These are phyloP conservation scores for Astreopora myriophthalma DNA, from an alignment of 64 coral and sea anemone genomes.

Conservation along the genomic window DNA sequence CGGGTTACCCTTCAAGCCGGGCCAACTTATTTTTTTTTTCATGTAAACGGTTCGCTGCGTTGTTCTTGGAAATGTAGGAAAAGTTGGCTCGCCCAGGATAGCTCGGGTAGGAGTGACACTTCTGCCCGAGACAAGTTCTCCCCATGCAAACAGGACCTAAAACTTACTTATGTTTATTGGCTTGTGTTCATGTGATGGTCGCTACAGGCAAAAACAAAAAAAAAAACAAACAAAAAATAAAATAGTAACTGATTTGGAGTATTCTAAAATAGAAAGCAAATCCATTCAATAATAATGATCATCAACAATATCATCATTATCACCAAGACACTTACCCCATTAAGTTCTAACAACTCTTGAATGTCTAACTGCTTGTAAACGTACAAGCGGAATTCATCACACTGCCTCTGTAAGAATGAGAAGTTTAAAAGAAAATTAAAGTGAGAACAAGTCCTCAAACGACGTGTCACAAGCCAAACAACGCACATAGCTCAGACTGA, in stretches of 20 bases:
- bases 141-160: neutral
- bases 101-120: too few relatives aligned
- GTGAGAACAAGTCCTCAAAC: neutral
- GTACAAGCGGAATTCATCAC: constrained; percentile 90
- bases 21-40: too few relatives aligned
- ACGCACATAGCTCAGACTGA: too few relatives aligned
- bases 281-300: too few relatives aligned
- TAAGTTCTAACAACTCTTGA: constrained; percentile 69
- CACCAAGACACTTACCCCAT: constrained; percentile 64
- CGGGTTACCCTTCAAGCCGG: too few relatives aligned
- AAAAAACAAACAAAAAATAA: neutral
- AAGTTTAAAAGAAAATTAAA: neutral
- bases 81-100: too few relatives aligned
- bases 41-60: too few relatives aligned
- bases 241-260: neutral
- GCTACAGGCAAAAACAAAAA: neutral
- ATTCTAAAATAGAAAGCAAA: too few relatives aligned
- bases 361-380: constrained; percentile 91
- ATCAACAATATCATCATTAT: too few relatives aligned
- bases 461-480: too few relatives aligned
- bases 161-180: constrained; percentile 57
- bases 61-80: too few relatives aligned
- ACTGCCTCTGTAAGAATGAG: constrained; percentile 63
- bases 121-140: too few relatives aligned
- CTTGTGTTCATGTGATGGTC: neutral